Conservation (phyloP, 2,113 vertebrate species). For the Tauraco erythrolophus region DNA sequence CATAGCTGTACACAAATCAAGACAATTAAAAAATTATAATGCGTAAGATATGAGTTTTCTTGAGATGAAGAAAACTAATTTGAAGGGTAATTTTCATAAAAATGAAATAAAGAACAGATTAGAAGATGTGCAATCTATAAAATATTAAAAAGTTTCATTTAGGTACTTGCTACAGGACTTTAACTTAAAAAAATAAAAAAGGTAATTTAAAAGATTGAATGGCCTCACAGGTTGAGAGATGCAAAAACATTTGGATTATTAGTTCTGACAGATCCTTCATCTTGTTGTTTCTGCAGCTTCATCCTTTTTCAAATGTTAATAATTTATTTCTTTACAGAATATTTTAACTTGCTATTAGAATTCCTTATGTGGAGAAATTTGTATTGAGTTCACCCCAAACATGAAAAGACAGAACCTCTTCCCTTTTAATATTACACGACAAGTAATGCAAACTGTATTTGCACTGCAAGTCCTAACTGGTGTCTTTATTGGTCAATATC, state of each 20-base stretch:
- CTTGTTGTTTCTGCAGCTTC: not conserved
- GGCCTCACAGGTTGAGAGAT: not conserved
- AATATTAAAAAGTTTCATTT: conserved; percentile 54
- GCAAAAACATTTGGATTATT: not conserved
- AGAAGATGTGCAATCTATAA: conserved; percentile 1
- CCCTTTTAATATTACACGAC: not conserved
- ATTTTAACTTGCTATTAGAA: not conserved
- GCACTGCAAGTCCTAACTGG: not conserved
- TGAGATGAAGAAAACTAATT: conserved; percentile 36
- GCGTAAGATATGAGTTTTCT: conserved; percentile 12
- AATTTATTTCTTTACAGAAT: not conserved
- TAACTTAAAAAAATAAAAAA: not conserved
- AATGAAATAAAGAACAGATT: conserved; percentile 45
- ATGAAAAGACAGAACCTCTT: not conserved
- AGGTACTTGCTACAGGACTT: not conserved
- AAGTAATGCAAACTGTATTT: not conserved
- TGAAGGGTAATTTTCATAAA: conserved; percentile 55
- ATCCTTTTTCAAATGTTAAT: not conserved
- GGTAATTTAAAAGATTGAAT: not conserved
- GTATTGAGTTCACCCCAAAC: not conserved
- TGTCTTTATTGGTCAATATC: not conserved
- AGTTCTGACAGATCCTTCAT: not conserved
- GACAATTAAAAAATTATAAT: conserved; percentile 53
- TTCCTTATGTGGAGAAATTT: not conserved
- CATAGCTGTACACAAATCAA: conserved; percentile 21